phyloP scores from a whole-genome alignment of 2,888 invertebrate species.

The Hydraecia micacea region DNA sequence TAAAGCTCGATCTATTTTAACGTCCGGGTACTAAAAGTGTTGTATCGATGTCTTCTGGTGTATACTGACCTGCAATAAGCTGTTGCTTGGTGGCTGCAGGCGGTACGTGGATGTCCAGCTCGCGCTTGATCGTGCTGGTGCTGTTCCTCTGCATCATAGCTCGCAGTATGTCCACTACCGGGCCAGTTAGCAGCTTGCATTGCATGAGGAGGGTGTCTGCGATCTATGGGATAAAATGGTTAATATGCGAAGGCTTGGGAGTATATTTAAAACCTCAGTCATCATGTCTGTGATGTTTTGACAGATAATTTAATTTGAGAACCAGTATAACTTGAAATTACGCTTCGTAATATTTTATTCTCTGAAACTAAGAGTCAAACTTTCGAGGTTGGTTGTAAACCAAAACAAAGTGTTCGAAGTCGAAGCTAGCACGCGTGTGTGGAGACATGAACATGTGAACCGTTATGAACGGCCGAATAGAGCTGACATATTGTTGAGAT shows the following conservation, averaged over 20 bases:
- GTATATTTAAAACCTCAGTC: not conserved
- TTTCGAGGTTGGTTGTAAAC: no score
- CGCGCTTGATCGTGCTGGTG: conserved; percentile 62
- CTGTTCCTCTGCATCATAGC: conserved; percentile 68
- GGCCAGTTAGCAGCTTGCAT: conserved; percentile 77
- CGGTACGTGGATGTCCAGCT: conserved; percentile 66
- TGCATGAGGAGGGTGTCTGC: conserved; percentile 75
- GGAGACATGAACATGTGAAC: not conserved
- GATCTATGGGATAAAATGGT: conserved; percentile 66
- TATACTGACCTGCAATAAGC: conserved; percentile 72
- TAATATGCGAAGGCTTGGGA: not conserved
- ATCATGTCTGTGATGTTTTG: no score
- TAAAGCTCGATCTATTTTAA: not conserved
- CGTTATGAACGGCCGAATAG: not conserved
- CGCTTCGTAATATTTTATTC: no score
- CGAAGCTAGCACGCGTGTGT: no score
- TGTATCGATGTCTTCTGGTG: not conserved
- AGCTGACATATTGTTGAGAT: not conserved
- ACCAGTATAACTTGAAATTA: not conserved
- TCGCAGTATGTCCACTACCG: conserved; percentile 77
- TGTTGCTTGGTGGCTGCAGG: conserved; percentile 74
- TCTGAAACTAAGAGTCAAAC: no score
- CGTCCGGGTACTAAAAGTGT: not conserved
- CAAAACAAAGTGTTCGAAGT: no score
- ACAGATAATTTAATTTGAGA: no score